Conservation (phyloP, 2,797 vertebrate species). For the Leptoclinus maculatus region DNA sequence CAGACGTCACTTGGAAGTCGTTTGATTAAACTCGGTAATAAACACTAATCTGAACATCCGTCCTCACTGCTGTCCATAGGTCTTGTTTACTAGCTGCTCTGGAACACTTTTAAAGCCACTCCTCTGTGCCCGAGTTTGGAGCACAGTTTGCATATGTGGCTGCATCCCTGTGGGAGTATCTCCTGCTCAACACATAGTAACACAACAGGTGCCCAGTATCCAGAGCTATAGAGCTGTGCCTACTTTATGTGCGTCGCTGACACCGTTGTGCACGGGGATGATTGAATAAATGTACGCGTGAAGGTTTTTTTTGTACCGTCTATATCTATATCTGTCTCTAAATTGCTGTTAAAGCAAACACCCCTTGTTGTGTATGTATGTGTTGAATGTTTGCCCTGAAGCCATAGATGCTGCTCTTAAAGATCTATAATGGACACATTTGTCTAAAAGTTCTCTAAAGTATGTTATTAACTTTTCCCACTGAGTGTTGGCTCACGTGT, state of each 20-base stretch:
- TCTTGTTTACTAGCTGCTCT: conserved; percentile 74
- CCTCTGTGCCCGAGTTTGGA: conserved; percentile 74
- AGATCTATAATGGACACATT: not conserved
- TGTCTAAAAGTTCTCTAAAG: not conserved
- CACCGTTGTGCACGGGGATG: not conserved
- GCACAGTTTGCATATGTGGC: conserved; percentile 87
- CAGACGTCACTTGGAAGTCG: not conserved
- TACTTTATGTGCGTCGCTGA: not conserved
- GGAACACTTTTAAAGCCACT: conserved; percentile 68
- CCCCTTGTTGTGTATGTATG: not conserved
- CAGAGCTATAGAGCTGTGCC: conserved; percentile 33
- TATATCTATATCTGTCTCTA: not conserved
- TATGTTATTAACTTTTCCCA: conserved; percentile 10
- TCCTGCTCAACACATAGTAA: conserved; percentile 79
- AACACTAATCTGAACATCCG: not conserved
- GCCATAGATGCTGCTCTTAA: not conserved
- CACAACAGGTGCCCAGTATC: conserved; percentile 83
- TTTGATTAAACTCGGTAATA: not conserved
- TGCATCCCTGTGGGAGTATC: conserved; percentile 83
- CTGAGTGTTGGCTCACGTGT: conserved; percentile 20
- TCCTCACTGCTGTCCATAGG: not conserved
- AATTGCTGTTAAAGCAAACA: not conserved
- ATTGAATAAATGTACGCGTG: not conserved
- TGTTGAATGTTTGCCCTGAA: not conserved
- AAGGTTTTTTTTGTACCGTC: not conserved